Evolutionary conservation across 2,113 vertebrate species (phyloP).

Genomic region (Bagarius yarrelli): DNA sequence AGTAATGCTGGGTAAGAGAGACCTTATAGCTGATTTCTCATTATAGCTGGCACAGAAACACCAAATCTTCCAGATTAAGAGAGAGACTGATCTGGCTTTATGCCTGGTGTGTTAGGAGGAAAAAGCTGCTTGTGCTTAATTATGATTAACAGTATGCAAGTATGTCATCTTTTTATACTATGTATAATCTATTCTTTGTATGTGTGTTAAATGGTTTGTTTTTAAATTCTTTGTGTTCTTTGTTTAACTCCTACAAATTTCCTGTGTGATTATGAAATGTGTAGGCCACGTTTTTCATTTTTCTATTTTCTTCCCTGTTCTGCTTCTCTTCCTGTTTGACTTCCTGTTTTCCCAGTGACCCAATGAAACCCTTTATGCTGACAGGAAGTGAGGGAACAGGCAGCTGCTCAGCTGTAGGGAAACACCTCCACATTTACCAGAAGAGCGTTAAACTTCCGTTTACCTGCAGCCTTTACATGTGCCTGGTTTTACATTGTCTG

Average conservation of each 20-base stretch:
- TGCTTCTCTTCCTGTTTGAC: conserved; percentile 28
- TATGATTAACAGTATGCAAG: not conserved
- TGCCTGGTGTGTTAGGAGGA: conserved; percentile 31
- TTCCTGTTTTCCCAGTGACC: conserved; percentile 53
- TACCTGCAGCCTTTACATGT: not conserved
- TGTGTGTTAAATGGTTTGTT: conserved; percentile 16
- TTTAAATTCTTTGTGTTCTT: too few relatives aligned
- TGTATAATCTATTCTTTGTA: not conserved
- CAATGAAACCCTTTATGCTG: conserved; percentile 36
- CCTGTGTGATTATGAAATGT: conserved; percentile 69
- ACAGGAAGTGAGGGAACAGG: conserved; percentile 35
- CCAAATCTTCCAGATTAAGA: conserved; percentile 60
- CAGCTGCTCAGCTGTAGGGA: conserved; percentile 31
- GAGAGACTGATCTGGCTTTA: conserved; percentile 54
- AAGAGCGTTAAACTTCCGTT: conserved; percentile 9
- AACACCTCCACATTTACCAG: not conserved
- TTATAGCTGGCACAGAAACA: conserved; percentile 18
- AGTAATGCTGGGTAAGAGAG: too few relatives aligned
- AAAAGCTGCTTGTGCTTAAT: not conserved
- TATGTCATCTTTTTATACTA: conserved; percentile 1
- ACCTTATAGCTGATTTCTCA: conserved; percentile 4
- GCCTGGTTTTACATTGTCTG: not conserved
- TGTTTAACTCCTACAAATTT: conserved; percentile 60
- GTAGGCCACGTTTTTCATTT: conserved; percentile 49
- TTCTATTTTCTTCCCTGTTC: conserved; percentile 25